Evolutionary conservation across 2,797 vertebrate species (phyloP).

Genomic region (Chloroceryle amazona): DNA sequence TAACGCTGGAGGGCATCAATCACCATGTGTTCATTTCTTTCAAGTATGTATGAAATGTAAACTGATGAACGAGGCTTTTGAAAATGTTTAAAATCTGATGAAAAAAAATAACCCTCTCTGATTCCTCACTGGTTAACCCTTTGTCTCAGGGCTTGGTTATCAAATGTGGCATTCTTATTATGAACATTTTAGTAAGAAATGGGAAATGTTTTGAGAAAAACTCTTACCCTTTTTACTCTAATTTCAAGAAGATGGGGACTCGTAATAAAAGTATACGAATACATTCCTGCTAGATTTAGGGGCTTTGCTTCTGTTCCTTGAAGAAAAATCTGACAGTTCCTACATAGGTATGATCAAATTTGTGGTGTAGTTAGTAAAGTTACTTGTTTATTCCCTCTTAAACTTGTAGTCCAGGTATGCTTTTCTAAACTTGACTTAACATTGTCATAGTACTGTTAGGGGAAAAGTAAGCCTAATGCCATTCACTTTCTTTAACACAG

Average conservation of each 20-base stretch:
- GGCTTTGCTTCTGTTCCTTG: background rate
- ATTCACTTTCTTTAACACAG: background rate
- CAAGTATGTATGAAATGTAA: background rate
- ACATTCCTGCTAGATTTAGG: background rate
- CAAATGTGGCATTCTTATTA: background rate
- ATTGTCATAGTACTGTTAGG: background rate
- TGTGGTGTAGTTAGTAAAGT: background rate
- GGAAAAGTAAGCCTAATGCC: background rate
- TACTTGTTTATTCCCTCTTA: background rate
- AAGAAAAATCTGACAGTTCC: background rate
- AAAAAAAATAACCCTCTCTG: background rate
- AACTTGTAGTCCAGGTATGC: background rate
- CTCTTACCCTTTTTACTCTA: background rate
- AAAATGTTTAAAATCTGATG: conserved; percentile 12
- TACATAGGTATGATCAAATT: background rate
- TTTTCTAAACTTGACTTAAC: background rate
- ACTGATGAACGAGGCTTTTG: background rate
- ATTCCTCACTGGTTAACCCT: background rate
- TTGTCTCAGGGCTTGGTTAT: background rate
- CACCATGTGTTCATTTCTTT: background rate
- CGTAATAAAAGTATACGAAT: background rate
- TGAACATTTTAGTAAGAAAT: background rate
- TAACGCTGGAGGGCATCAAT: conserved; percentile 18
- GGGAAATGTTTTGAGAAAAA: background rate
- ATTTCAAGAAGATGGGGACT: background rate